Evolutionary conservation across 2,797 vertebrate species (phyloP).

Genomic region (Gymnoscopelus braueri): DNA sequence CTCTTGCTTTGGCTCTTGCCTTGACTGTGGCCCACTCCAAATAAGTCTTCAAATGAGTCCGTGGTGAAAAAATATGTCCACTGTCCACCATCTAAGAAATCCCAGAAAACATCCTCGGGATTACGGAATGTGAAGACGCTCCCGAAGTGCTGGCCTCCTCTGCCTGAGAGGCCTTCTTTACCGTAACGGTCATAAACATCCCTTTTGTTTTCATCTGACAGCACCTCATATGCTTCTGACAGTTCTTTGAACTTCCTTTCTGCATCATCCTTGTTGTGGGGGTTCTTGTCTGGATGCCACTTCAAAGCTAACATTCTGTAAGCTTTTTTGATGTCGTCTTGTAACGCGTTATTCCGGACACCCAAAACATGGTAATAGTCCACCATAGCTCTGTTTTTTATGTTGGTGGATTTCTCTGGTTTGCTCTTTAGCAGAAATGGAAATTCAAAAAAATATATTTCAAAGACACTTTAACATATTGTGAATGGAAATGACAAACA

Average conservation of each 20-base stretch:
- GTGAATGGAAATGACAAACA: too few species aligned
- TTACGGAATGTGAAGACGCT: slow-evolving; percentile 95
- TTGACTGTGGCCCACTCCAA: too few species aligned
- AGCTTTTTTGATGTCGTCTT: slow-evolving; percentile 97
- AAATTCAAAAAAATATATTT: too few species aligned
- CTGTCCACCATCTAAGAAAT: slow-evolving; percentile 92
- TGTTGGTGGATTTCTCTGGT: too few species aligned
- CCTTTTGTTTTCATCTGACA: slow-evolving; percentile 93
- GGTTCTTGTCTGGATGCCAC: slow-evolving; percentile 99
- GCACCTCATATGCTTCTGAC: slow-evolving; percentile 96
- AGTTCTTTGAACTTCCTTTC: slow-evolving; percentile 94
- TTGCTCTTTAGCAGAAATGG: too few species aligned
- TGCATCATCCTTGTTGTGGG: slow-evolving; percentile 94
- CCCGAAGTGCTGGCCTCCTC: slow-evolving; percentile 63
- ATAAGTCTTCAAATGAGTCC: too few species aligned
- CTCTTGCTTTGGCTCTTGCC: slow-evolving; percentile 43
- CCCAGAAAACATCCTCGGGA: slow-evolving; percentile 97
- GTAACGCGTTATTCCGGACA: slow-evolving; percentile 87
- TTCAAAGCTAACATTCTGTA: slow-evolving; percentile 94
- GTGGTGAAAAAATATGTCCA: too few species aligned
- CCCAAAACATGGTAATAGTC: slow-evolving; percentile 94
- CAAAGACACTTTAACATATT: too few species aligned
- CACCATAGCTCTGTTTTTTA: slow-evolving; percentile 78
- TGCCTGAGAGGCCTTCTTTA: slow-evolving; percentile 89
- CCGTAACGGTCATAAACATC: slow-evolving; percentile 91